Conservation (phyloP, 2,797 vertebrate genomes). For the Poecilia wingei region DNA sequence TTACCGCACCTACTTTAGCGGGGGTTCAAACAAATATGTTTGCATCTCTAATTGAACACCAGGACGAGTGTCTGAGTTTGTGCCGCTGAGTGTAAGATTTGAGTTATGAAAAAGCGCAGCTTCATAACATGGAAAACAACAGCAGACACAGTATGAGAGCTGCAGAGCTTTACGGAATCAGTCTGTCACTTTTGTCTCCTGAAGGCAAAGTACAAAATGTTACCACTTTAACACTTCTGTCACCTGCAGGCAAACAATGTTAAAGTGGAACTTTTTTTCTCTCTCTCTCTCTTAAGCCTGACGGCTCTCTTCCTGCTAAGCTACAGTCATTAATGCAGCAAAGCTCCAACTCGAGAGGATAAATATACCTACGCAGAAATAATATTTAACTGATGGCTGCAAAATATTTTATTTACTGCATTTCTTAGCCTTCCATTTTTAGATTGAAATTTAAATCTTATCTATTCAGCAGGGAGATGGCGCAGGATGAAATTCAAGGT, state of each 20-base stretch:
- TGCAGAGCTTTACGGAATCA: background rate
- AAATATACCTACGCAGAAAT: background rate
- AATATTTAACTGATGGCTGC: background rate
- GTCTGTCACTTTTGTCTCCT: background rate
- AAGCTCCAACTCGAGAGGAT: background rate
- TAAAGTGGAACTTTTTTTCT: background rate
- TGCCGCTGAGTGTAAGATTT: background rate
- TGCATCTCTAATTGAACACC: background rate
- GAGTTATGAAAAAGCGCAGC: background rate
- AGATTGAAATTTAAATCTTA: background rate
- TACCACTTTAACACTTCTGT: slow-evolving; percentile 3
- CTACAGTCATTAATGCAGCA: background rate
- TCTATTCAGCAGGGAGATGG: background rate
- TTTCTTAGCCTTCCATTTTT: background rate
- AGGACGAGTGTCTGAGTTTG: background rate
- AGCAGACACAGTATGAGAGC: background rate
- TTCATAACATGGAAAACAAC: background rate
- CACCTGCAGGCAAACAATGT: background rate
- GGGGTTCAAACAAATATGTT: background rate
- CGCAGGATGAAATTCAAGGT: background rate
- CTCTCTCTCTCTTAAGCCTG: background rate
- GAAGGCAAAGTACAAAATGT: background rate
- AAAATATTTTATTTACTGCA: background rate
- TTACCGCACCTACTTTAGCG: background rate
- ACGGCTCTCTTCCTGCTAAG: background rate